Percentiles rank a stretch among this genome's conserved stretches.
Conservation (phyloP, 2,888 invertebrate genomes). For the Polymixis lichenea region DNA sequence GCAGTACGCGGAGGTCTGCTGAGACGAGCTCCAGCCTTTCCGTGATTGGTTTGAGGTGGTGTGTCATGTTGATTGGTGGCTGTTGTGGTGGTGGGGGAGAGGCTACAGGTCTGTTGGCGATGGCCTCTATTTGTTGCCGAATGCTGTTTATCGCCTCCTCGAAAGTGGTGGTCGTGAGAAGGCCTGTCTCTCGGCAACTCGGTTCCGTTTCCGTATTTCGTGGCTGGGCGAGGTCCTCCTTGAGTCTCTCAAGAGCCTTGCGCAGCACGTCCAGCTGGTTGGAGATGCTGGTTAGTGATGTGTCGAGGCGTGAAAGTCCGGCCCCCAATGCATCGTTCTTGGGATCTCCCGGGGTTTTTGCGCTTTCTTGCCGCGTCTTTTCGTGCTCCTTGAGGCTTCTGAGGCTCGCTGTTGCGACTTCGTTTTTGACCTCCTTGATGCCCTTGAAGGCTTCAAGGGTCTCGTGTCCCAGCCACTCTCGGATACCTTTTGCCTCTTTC, state of each 20-base stretch:
- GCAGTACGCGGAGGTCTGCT: not conserved
- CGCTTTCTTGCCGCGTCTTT: not conserved
- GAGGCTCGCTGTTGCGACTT: not conserved
- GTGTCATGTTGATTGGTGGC: not conserved
- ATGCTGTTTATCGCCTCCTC: too few relatives aligned
- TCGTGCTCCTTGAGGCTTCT: not conserved
- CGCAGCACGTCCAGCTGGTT: constrained; percentile 11
- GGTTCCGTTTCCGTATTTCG: rapidly evolving
- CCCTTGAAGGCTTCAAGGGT: not conserved
- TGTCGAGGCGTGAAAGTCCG: not conserved
- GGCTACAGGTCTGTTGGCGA: not conserved
- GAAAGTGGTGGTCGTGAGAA: too few relatives aligned
- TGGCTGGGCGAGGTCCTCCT: not conserved
- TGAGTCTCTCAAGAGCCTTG: not conserved
- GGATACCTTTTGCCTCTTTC: not conserved
- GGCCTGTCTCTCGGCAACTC: too few relatives aligned
- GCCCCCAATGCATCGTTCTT: not conserved
- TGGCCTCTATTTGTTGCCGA: too few relatives aligned
- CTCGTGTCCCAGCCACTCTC: not conserved
- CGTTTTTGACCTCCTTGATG: constrained; percentile 1
- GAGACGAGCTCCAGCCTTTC: constrained; percentile 1
- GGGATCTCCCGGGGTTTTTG: not conserved
- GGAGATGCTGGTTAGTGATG: not conserved
- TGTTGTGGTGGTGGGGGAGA: not conserved
- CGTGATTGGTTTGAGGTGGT: not conserved